These are phyloP conservation scores for Ptyas mucosa DNA, from an alignment of 2,113 vertebrate species.

Conservation along the genomic window DNA sequence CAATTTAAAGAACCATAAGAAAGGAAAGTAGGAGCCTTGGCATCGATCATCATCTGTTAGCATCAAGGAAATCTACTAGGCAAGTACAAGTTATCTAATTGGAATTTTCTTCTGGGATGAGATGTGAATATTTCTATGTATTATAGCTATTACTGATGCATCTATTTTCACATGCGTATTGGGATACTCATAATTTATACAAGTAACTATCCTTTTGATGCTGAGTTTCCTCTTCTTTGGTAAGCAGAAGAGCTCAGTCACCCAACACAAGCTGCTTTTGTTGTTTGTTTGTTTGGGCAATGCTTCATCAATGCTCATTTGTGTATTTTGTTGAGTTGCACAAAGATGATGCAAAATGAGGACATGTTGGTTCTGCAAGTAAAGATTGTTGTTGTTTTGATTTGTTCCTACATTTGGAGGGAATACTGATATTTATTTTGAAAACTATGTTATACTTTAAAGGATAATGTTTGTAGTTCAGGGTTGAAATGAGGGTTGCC, in stretches of 20 bases:
- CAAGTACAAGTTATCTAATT: neutral
- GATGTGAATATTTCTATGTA: neutral
- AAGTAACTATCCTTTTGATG: neutral
- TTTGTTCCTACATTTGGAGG: neutral
- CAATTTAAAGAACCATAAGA: neutral
- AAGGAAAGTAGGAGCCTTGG: neutral
- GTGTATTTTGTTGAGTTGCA: neutral
- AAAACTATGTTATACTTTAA: neutral
- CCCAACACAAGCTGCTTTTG: neutral
- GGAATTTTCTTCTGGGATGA: neutral
- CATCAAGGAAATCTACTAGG: neutral
- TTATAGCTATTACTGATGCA: neutral
- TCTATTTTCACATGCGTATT: neutral
- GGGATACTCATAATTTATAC: neutral
- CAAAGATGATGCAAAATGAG: neutral
- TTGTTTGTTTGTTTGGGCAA: neutral
- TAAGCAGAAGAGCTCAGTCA: neutral
- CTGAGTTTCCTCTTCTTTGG: neutral
- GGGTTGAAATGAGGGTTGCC: neutral
- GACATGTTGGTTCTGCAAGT: neutral
- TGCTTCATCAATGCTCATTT: neutral
- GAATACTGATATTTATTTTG: neutral
- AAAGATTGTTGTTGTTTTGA: neutral
- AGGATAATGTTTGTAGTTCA: neutral
- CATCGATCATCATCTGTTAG: neutral